phyloP scores from a whole-genome alignment of 2,797 vertebrate species.

The Sphenodon punctatus region DNA sequence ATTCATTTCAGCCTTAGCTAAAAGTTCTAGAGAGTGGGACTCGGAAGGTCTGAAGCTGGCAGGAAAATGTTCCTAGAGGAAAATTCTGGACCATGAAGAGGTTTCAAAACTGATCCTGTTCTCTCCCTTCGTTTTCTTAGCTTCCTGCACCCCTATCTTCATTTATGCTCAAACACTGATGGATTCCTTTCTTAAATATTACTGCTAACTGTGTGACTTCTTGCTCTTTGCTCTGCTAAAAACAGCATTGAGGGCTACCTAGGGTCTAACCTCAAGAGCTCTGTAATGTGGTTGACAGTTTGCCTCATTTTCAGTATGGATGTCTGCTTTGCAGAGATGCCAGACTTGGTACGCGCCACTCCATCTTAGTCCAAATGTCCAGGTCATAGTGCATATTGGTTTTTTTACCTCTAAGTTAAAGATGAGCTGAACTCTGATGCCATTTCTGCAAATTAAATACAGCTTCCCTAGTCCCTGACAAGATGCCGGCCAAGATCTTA shows the following conservation, averaged over 20 bases:
- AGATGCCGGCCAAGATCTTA: background rate
- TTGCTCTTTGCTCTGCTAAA: background rate
- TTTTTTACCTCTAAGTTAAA: background rate
- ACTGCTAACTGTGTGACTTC: background rate
- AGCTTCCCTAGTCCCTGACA: background rate
- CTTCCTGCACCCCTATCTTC: background rate
- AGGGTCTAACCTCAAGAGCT: fast-evolving
- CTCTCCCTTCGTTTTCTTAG: background rate
- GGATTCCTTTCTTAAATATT: background rate
- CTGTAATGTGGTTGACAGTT: background rate
- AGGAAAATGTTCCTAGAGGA: background rate
- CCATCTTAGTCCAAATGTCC: background rate
- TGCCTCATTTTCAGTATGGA: background rate
- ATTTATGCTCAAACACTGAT: background rate
- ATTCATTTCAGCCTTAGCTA: background rate
- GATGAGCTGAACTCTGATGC: background rate
- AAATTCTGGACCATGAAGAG: background rate
- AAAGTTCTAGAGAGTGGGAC: background rate
- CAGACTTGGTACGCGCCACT: background rate
- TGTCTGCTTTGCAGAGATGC: background rate
- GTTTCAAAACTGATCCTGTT: background rate
- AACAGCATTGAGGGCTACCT: fast-evolving
- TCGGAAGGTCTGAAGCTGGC: background rate
- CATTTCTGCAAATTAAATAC: background rate
- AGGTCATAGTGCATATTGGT: background rate